A percentile compares a stretch with the other conserved stretches of the same genome.
Conservation (phyloP, 2,888 invertebrate species). For the Steinernema hermaphroditum region DNA sequence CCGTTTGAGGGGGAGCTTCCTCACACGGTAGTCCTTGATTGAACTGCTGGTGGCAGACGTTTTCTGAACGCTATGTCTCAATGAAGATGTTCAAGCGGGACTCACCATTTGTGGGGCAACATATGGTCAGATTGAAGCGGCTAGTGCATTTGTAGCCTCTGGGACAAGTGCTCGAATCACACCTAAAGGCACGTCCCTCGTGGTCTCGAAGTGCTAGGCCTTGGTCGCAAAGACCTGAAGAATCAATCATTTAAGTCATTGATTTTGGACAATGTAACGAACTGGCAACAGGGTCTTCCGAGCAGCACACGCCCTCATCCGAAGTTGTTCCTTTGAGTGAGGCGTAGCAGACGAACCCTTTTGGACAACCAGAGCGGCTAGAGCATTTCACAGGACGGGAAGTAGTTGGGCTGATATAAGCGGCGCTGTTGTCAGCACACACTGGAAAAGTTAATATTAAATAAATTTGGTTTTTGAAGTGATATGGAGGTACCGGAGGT, state of each 20-base stretch:
- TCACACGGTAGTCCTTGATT: conserved; percentile 34
- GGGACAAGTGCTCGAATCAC: conserved; percentile 36
- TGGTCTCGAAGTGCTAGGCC: conserved; percentile 34
- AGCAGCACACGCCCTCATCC: conserved; percentile 38
- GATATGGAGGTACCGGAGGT: conserved; percentile 17
- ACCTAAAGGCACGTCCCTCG: conserved; percentile 37
- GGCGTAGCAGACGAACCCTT: conserved; percentile 40
- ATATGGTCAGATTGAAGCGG: conserved; percentile 41
- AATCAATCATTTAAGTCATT: neutral
- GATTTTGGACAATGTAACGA: neutral
- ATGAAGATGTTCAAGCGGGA: neutral
- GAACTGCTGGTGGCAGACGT: conserved; percentile 35
- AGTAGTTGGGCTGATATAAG: conserved; percentile 36
- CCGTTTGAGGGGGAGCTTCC: conserved; percentile 31
- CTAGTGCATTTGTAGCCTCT: conserved; percentile 38
- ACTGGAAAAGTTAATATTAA: neutral
- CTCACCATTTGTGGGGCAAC: conserved; percentile 38
- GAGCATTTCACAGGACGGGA: conserved; percentile 37
- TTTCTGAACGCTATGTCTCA: conserved; percentile 24
- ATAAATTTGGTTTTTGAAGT: neutral
- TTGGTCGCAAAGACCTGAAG: conserved; percentile 40
- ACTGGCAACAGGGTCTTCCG: conserved; percentile 40
- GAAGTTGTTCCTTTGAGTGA: neutral
- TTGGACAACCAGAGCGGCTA: conserved; percentile 36
- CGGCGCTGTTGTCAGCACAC: conserved; percentile 40